phyloP scores from a whole-genome alignment of 2,113 vertebrate genomes.

The Cyanoramphus novaezelandiae region DNA sequence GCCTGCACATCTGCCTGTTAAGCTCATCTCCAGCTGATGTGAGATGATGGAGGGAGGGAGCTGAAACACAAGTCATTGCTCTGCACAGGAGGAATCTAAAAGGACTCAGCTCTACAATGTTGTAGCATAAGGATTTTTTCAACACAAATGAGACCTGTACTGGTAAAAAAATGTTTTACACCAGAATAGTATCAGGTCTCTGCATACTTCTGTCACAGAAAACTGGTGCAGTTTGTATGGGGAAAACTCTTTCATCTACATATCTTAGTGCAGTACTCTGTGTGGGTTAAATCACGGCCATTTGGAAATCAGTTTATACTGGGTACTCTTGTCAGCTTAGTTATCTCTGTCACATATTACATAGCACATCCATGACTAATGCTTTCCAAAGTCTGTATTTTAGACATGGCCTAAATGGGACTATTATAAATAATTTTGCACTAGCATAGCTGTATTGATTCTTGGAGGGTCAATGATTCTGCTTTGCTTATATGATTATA shows the following conservation, averaged over 20 bases:
- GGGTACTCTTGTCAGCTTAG: neutral
- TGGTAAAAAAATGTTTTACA: neutral
- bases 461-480: neutral
- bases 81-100: neutral
- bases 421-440: neutral
- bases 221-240: neutral
- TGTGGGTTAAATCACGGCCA: neutral
- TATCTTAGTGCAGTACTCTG: neutral
- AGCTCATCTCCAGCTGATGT: neutral
- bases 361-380: neutral
- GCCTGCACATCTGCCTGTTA: neutral
- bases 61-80: neutral
- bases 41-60: neutral
- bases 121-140: neutral
- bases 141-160: neutral
- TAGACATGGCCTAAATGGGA: neutral
- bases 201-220: neutral
- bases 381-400: neutral
- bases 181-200: neutral
- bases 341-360: neutral
- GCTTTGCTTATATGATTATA: neutral
- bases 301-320: neutral
- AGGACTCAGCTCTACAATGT: neutral
- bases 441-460: neutral
- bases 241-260: rapidly evolving